These are phyloP conservation scores for Diplodus sargus DNA, from an alignment of 2,797 vertebrate genomes.

Conservation along the genomic window DNA sequence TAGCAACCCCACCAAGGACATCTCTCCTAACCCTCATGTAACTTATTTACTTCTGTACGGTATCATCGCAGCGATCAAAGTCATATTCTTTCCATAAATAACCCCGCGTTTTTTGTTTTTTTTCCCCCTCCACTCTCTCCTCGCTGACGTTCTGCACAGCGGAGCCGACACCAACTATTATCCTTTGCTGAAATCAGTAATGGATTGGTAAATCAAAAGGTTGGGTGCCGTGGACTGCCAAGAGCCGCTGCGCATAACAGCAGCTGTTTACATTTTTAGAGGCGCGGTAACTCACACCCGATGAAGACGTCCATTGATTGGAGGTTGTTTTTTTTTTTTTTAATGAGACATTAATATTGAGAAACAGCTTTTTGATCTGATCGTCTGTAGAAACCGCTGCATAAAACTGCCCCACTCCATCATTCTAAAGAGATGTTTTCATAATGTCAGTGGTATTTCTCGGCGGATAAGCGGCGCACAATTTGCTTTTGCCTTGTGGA, in stretches of 20 bases:
- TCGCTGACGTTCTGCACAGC: constrained; percentile 47
- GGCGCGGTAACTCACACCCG: neutral
- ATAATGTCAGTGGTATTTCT: constrained; percentile 4
- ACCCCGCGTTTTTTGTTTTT: neutral
- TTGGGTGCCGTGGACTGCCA: constrained; percentile 23
- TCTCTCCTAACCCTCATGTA: constrained; percentile 55
- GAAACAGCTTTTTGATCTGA: constrained; percentile 22
- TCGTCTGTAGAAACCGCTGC: neutral
- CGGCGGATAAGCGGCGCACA: neutral
- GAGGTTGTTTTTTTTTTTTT: neutral
- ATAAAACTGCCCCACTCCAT: neutral
- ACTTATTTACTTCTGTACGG: constrained; percentile 65
- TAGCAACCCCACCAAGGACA: constrained; percentile 74
- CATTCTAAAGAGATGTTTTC: constrained; percentile 1
- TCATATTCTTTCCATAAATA: constrained; percentile 66
- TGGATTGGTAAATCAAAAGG: constrained; percentile 47
- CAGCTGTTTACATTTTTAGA: constrained; percentile 2
- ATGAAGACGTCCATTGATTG: constrained; percentile 26
- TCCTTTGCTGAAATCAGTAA: constrained; percentile 56
- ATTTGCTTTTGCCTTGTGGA: constrained; percentile 1
- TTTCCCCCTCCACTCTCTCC: constrained; percentile 12
- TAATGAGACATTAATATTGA: neutral
- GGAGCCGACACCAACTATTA: constrained; percentile 37
- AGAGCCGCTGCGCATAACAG: constrained; percentile 6
- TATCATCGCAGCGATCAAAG: constrained; percentile 72